phyloP scores from a whole-genome alignment of 1,140 invertebrate genomes.

The Reticulitermes speratus region DNA sequence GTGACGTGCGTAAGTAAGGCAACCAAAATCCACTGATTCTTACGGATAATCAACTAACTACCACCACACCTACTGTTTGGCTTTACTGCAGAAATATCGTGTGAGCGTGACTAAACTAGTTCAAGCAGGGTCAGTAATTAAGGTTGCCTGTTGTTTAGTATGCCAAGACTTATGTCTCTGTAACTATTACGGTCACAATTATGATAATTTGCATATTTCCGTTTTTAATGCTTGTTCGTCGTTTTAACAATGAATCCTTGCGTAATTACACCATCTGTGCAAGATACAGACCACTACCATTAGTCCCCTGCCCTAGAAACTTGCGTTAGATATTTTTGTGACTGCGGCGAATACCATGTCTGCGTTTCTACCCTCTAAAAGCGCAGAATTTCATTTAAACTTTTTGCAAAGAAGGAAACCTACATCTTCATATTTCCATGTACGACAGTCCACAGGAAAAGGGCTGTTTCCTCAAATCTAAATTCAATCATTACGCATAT shows the following conservation, averaged over 20 bases:
- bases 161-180: not conserved
- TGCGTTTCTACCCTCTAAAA: not conserved
- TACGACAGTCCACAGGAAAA: too few relatives aligned
- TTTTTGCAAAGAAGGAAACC: not conserved
- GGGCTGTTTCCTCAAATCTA: too few relatives aligned
- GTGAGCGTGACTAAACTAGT: too few relatives aligned
- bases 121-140: not conserved
- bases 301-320: not conserved
- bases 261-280: not conserved
- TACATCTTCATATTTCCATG: not conserved
- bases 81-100: too few relatives aligned
- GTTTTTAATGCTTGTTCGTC: not conserved
- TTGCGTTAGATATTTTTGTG: not conserved
- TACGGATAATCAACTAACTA: too few relatives aligned
- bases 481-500: too few relatives aligned
- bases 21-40: too few relatives aligned
- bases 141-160: not conserved
- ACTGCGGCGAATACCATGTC: not conserved
- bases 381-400: not conserved
- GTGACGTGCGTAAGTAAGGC: too few relatives aligned
- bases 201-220: not conserved
- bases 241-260: not conserved
- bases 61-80: too few relatives aligned
- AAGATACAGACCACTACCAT: not conserved
- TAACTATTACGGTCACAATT: not conserved